Evolutionary conservation across 2,113 vertebrate species (phyloP), one percentile per base, ranked within the genome.

Genomic region (Embiotoca jacksoni): DNA sequence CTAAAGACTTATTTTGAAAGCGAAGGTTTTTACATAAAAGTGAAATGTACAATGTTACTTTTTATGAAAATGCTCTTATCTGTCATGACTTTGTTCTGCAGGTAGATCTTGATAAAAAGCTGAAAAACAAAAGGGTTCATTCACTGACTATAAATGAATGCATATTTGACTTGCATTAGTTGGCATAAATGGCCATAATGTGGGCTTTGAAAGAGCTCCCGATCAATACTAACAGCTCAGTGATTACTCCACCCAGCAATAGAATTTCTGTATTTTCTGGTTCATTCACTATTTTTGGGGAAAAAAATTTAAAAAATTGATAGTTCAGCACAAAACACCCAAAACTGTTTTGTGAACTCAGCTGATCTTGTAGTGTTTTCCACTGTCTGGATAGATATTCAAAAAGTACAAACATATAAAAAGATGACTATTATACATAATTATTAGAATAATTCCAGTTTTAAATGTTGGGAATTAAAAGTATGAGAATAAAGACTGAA

Each of bases 141-240:
- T 62, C 33, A 61, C 39, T 2, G 66, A 55, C 50, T 30, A 7
- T 13, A 36, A 37, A 37, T 23, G 46, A 63, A 9, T 36, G 32
- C 13, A 36, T 3, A 16, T 64, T 14, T 44, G 33, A 54, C 35
- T 71, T 35, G 58, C 71, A 37, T 57, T 66, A 68, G 69, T 31
- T 30, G 5, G 6, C 13, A 64, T 49, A 31, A 67, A 61, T 64
- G 47, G n/a, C 23, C 23, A 67, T 66, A 46, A 79, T 53, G 75
- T 63, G 49, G 23, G 33, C n/a, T 68, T 63, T 67, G 44, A 62
- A 33, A 63, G 41, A 53, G 73, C 31, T 59, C 23, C 7, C 32
- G 33, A 85, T 90, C 80, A 83, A 76, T 85, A 73, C 31, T 52
- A 81, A 76, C 16, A 50, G 68, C 61, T 82, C 16, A 3, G 33